These are phyloP conservation scores for Chelonus formosanus DNA, from an alignment of 2,888 invertebrate species.

Conservation along the genomic window DNA sequence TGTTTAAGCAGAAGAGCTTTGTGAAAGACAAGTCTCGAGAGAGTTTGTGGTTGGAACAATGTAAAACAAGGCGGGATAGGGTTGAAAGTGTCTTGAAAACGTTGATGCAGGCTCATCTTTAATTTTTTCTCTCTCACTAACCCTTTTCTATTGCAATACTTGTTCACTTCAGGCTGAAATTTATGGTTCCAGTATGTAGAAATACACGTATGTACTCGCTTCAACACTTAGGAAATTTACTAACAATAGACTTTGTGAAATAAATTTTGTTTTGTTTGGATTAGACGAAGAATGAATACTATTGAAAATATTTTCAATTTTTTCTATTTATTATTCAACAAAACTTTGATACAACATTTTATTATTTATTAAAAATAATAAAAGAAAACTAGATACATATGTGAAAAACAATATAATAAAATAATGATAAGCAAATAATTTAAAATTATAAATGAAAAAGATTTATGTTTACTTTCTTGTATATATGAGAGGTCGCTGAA, in stretches of 20 bases:
- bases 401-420: too few relatives aligned
- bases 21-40: conserved; percentile 10
- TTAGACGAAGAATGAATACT: too few relatives aligned
- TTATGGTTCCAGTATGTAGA: conserved; percentile 37
- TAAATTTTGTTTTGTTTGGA: too few relatives aligned
- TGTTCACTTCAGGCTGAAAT: conserved; percentile 37
- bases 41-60: too few relatives aligned
- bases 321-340: too few relatives aligned
- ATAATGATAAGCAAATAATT: too few relatives aligned
- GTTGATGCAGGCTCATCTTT: not conserved
- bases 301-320: too few relatives aligned
- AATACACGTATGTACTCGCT: not conserved
- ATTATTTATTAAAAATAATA: too few relatives aligned
- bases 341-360: too few relatives aligned
- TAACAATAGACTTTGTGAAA: not conserved
- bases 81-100: conserved; percentile 2
- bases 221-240: conserved; percentile 7
- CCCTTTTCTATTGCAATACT: conserved; percentile 23
- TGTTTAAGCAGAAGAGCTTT: conserved; percentile 27
- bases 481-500: too few relatives aligned
- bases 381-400: too few relatives aligned
- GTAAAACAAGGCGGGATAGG: not conserved
- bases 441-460: too few relatives aligned
- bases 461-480: not conserved
- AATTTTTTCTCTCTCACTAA: conserved; percentile 20